Conservation (phyloP, 2,888 invertebrate genomes). For the Beris morrisii region DNA sequence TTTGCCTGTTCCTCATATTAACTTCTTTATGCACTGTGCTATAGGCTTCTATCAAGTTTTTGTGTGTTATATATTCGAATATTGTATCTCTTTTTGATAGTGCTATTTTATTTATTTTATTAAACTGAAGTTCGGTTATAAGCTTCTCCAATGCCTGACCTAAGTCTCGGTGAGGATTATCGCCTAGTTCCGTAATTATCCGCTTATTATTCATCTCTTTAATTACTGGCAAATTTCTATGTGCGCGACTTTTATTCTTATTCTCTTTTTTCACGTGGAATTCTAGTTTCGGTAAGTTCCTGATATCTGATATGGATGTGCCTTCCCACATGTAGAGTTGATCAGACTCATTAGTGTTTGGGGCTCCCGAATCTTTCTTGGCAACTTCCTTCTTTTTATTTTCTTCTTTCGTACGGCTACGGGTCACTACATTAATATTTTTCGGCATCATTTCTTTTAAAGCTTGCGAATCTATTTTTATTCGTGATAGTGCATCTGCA, state of each 20-base stretch:
- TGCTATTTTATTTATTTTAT: background rate
- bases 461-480: too few species aligned
- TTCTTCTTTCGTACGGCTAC: too few species aligned
- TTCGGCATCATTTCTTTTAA: too few species aligned
- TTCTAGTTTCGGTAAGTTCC: background rate
- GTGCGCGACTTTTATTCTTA: too few species aligned
- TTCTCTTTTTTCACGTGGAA: too few species aligned
- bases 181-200: too few species aligned
- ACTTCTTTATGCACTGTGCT: too few species aligned
- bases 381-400: too few species aligned
- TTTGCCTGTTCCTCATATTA: background rate
- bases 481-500: background rate
- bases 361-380: background rate
- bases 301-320: background rate
- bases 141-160: background rate
- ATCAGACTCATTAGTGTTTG: background rate
- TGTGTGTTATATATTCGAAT: background rate
- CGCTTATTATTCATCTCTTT: too few species aligned
- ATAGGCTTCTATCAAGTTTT: background rate
- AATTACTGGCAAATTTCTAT: background rate
- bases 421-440: too few species aligned
- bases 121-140: too few species aligned
- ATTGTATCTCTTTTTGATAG: background rate
- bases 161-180: background rate
- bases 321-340: too few species aligned